Conservation (phyloP, 1,140 invertebrate species). For the Potamilus streckersoni region DNA sequence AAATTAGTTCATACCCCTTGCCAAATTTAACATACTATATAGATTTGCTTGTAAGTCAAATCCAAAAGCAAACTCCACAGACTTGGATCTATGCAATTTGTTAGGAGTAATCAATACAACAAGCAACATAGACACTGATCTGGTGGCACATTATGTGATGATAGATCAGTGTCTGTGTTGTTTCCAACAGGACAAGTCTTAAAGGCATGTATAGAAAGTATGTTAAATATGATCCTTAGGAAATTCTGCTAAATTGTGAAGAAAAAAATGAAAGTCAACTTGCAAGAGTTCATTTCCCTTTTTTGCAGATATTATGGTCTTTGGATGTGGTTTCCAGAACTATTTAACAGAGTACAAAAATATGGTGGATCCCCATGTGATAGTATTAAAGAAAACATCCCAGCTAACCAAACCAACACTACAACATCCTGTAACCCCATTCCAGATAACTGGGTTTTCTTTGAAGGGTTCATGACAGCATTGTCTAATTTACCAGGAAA, state of each 20-base stretch:
- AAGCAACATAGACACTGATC: no score
- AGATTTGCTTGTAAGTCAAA: no score
- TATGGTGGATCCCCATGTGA: constrained; percentile 64
- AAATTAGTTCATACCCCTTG: no score
- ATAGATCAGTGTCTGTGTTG: no score
- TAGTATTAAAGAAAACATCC: constrained; percentile 15
- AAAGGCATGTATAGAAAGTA: no score
- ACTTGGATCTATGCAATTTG: no score
- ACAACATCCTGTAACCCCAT: constrained; percentile 16
- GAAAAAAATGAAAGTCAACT: not conserved
- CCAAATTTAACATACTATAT: no score
- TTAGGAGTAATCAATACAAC: no score
- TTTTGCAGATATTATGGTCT: constrained; percentile 71
- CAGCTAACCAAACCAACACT: constrained; percentile 25
- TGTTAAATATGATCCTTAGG: no score
- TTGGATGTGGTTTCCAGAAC: constrained; percentile 73
- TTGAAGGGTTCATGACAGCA: constrained; percentile 62
- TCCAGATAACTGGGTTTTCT: constrained; percentile 52
- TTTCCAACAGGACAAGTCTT: no score
- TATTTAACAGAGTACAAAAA: constrained; percentile 69
- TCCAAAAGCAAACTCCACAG: no score
- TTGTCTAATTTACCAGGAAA: constrained; percentile 69
- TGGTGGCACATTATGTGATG: no score
- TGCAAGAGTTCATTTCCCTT: not conserved
- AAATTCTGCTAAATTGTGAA: not conserved